Percentiles rank a stretch among this genome's conserved stretches.
Conservation (phyloP, 2,113 vertebrate genomes). For the Saccopteryx bilineata region DNA sequence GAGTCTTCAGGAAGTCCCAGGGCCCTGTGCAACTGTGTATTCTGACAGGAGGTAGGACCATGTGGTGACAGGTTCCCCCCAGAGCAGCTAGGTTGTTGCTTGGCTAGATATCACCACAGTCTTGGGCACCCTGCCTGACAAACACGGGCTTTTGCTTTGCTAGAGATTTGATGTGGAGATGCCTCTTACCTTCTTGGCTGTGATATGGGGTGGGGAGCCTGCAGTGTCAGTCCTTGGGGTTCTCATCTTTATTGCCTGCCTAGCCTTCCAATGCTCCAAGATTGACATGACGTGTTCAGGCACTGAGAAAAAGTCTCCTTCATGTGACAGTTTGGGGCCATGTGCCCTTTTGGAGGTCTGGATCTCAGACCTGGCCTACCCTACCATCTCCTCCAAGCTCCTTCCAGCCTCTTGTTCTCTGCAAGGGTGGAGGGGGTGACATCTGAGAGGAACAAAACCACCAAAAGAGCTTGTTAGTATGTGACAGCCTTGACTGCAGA, state of each 20-base stretch:
- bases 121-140: neutral
- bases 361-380: neutral
- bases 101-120: neutral
- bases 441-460: neutral
- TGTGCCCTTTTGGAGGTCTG: neutral
- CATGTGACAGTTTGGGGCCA: fast-evolving
- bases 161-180: neutral
- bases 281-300: fast-evolving
- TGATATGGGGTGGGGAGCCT: fast-evolving
- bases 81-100: neutral
- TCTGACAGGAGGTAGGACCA: neutral
- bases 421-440: neutral
- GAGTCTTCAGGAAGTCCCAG: neutral
- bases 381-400: fast-evolving
- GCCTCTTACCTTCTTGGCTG: neutral
- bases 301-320: neutral
- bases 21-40: neutral
- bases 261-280: neutral
- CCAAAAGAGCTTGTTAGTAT: neutral
- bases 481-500: neutral
- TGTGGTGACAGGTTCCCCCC: neutral
- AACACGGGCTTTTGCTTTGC: neutral
- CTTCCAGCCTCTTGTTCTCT: neutral
- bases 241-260: neutral
- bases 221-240: neutral